phyloP scores from a whole-genome alignment of 1,140 invertebrate genomes.

The Tribolium castaneum region DNA sequence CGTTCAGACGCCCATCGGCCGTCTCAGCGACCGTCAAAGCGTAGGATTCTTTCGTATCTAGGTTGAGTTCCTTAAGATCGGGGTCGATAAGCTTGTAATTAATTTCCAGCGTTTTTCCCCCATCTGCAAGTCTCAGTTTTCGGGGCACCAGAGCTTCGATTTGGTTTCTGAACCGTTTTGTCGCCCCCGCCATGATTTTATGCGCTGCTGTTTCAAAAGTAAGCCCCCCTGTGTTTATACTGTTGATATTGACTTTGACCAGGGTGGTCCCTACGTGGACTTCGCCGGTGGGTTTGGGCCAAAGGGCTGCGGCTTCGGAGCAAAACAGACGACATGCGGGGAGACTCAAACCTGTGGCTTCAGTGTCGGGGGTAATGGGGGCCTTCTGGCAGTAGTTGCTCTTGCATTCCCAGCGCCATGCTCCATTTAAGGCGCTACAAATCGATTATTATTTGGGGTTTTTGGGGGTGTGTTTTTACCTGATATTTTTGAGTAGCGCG shows the following conservation, averaged over 20 bases:
- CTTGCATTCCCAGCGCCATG: conserved; percentile 70
- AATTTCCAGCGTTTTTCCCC: conserved; percentile 60
- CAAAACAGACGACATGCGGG: conserved; percentile 74
- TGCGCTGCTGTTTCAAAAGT: not conserved
- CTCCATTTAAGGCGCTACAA: conserved; percentile 6
- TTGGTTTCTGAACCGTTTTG: not conserved
- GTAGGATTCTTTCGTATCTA: conserved; percentile 79
- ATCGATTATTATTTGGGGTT: not conserved
- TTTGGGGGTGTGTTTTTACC: not conserved
- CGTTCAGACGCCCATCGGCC: conserved; percentile 67
- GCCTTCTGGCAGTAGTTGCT: conserved; percentile 68
- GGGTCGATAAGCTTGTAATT: conserved; percentile 58
- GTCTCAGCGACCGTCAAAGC: conserved; percentile 66
- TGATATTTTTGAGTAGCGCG: not conserved
- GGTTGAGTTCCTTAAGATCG: conserved; percentile 61
- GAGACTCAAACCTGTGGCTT: conserved; percentile 68
- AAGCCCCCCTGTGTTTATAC: conserved; percentile 61
- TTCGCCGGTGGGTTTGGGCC: conserved; percentile 78
- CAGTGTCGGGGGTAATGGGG: conserved; percentile 64
- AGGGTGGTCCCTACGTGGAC: conserved; percentile 70
- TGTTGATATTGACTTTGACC: conserved; percentile 71
- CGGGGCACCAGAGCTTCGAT: conserved; percentile 3
- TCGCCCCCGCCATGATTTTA: not conserved
- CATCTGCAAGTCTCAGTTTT: conserved; percentile 35
- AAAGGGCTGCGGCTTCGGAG: conserved; percentile 70